Evolutionary conservation across 2,113 vertebrate species (phyloP).

Genomic region (Nycticorax nycticorax): DNA sequence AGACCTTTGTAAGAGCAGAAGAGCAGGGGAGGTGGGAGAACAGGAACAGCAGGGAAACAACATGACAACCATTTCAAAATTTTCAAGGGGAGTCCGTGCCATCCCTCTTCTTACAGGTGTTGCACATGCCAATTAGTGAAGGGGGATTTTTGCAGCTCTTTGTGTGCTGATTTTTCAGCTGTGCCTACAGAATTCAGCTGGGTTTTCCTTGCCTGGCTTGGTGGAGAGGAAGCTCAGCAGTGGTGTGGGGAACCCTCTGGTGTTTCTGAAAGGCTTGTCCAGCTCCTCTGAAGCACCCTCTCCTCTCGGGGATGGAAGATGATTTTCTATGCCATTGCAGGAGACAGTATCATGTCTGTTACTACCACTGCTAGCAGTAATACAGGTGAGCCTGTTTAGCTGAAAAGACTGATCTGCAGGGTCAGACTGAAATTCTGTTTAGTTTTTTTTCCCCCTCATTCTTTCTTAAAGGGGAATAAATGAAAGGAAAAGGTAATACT

Average conservation of each 20-base stretch:
- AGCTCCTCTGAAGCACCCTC: neutral
- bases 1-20: neutral
- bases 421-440: neutral
- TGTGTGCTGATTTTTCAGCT: neutral
- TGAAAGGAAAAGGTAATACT: neutral
- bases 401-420: neutral
- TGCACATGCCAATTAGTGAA: neutral
- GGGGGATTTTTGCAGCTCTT: neutral
- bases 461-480: neutral
- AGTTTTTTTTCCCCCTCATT: accelerated
- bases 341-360: neutral
- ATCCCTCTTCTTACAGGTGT: neutral
- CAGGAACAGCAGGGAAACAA: neutral
- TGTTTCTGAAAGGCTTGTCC: neutral
- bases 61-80: accelerated
- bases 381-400: neutral
- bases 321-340: neutral
- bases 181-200: neutral
- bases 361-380: neutral
- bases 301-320: neutral
- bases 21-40: neutral
- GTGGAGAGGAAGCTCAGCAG: neutral
- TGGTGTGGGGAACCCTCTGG: accelerated
- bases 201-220: accelerated
- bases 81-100: neutral